Evolutionary conservation across 2,113 vertebrate species (phyloP).

Genomic region (Oreochromis tanganicae): DNA sequence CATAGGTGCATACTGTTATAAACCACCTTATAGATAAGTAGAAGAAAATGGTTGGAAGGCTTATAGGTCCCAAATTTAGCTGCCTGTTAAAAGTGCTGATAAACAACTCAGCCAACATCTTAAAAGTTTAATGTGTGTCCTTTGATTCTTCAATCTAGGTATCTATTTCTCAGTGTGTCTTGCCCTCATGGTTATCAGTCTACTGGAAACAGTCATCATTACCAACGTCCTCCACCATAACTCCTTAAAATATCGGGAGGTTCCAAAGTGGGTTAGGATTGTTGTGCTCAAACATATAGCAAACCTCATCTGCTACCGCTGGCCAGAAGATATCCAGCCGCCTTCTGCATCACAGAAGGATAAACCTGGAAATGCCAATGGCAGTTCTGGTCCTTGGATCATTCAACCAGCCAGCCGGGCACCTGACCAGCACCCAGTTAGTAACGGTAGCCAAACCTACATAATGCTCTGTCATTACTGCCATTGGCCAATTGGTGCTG

Average conservation of each 20-base stretch:
- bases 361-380: slow-evolving; percentile 5
- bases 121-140: background rate
- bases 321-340: slow-evolving; percentile 26
- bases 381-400: background rate
- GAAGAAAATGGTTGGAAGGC: too few species aligned
- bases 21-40: background rate
- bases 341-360: background rate
- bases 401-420: background rate
- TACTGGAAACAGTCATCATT: slow-evolving; percentile 78
- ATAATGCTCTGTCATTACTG: background rate
- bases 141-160: slow-evolving; percentile 36
- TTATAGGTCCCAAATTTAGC: background rate
- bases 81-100: background rate
- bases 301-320: slow-evolving; percentile 71
- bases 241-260: slow-evolving; percentile 67
- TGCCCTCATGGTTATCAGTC: slow-evolving; percentile 78
- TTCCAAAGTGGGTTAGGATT: background rate
- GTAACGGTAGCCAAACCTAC: background rate
- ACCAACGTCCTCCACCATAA: slow-evolving; percentile 77
- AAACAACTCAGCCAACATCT: background rate
- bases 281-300: slow-evolving; percentile 11
- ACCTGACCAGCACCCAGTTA: background rate
- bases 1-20: slow-evolving; percentile 48
- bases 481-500: background rate
- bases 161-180: slow-evolving; percentile 80